phyloP scores from a whole-genome alignment of 2,888 invertebrate species.

The Prionchulus punctatus region DNA sequence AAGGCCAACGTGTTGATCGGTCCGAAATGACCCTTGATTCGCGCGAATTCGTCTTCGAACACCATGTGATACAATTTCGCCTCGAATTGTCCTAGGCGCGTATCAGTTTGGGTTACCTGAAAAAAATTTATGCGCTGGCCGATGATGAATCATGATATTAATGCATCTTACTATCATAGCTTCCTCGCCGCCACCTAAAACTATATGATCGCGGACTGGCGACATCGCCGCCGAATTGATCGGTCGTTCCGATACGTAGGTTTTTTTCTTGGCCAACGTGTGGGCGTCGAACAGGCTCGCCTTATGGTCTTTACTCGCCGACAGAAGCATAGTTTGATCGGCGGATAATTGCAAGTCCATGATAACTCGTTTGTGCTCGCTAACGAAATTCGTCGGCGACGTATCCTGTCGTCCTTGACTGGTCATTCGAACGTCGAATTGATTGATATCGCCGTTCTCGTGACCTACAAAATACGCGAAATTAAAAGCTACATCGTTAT shows the following conservation, averaged over 20 bases:
- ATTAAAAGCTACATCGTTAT: no score
- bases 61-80: constrained; percentile 80
- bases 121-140: background rate
- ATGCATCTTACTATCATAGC: constrained; percentile 68
- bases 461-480: constrained; percentile 52
- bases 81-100: constrained; percentile 89
- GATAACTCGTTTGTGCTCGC: constrained; percentile 67
- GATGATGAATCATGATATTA: background rate
- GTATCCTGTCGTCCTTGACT: constrained; percentile 11
- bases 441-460: constrained; percentile 74
- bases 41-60: constrained; percentile 88
- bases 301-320: constrained; percentile 88
- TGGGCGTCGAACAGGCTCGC: constrained; percentile 68
- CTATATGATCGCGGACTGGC: constrained; percentile 77
- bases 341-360: constrained; percentile 90
- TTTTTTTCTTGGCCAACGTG: constrained; percentile 68
- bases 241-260: constrained; percentile 90
- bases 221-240: constrained; percentile 96
- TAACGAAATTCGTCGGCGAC: constrained; percentile 41
- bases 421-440: constrained; percentile 63
- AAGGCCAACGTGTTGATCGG: constrained; percentile 96
- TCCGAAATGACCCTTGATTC: constrained; percentile 98
- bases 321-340: constrained; percentile 85
- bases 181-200: constrained; percentile 96
- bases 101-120: constrained; percentile 62